These are phyloP conservation scores for Meganola albula DNA, from an alignment of 2,888 invertebrate species.

Conservation along the genomic window DNA sequence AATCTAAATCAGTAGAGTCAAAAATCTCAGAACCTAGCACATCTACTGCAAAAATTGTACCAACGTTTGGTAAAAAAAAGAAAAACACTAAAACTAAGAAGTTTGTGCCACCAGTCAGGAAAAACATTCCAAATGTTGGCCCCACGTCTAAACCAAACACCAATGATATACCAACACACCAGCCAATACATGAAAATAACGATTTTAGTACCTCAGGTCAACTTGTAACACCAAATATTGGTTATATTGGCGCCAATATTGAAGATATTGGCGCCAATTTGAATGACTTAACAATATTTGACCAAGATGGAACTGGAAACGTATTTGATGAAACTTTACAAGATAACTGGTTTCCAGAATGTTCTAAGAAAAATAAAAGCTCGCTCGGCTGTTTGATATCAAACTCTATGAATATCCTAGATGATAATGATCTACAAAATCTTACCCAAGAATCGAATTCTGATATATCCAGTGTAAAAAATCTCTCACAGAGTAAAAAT, in stretches of 20 bases:
- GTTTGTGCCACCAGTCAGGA: slow-evolving; percentile 43
- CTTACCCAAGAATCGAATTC: slow-evolving; percentile 24
- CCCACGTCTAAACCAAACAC: background rate
- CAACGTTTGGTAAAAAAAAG: slow-evolving; percentile 37
- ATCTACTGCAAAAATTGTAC: slow-evolving; percentile 28
- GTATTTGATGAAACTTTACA: no score
- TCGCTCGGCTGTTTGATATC: slow-evolving; percentile 45
- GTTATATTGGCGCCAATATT: no score
- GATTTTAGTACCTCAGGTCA: no score
- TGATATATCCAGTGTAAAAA: slow-evolving; percentile 19
- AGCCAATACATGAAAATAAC: no score
- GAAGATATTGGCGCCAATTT: no score
- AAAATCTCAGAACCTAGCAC: slow-evolving; percentile 10
- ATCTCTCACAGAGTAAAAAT: slow-evolving; percentile 27
- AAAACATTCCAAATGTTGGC: slow-evolving; percentile 2
- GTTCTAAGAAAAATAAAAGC: no score
- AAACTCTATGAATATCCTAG: slow-evolving; percentile 47
- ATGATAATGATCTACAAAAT: slow-evolving; percentile 32
- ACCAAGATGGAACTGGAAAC: no score
- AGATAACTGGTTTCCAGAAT: no score
- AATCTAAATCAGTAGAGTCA: no score
- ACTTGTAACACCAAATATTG: no score
- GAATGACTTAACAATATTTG: no score
- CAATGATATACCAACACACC: background rate
- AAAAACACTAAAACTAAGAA: slow-evolving; percentile 35